Percentiles rank a stretch among this genome's conserved stretches.
These are phyloP conservation scores for Acanthoscelides obtectus DNA, from an alignment of 2,888 invertebrate genomes.

Conservation along the genomic window DNA sequence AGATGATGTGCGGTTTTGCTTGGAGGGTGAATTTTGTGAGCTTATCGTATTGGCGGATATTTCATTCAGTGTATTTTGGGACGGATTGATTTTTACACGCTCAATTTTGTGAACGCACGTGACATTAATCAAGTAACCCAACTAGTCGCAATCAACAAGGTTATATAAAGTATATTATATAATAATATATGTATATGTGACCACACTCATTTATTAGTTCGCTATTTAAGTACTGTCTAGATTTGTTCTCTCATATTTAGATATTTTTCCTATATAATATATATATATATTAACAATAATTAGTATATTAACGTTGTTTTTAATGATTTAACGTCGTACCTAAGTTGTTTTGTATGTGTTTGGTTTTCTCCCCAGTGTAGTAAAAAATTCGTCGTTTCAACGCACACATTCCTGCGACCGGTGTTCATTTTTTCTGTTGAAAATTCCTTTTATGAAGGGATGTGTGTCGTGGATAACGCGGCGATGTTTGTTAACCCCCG, in stretches of 20 bases:
- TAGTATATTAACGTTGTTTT: slow-evolving; percentile 39
- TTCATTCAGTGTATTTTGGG: background rate
- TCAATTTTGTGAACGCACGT: slow-evolving; percentile 40
- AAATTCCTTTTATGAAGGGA: slow-evolving; percentile 8
- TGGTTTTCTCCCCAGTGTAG: slow-evolving; percentile 38
- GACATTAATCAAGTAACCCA: slow-evolving; percentile 36
- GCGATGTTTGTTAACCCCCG: slow-evolving; percentile 35
- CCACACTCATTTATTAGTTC: slow-evolving; percentile 36
- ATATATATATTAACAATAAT: slow-evolving; percentile 15
- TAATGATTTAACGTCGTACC: slow-evolving; percentile 30
- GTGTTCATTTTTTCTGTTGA: slow-evolving; percentile 14
- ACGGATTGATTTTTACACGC: slow-evolving; percentile 20
- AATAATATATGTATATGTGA: slow-evolving; percentile 31
- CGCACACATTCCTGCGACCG: slow-evolving; percentile 12
- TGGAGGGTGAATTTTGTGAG: background rate
- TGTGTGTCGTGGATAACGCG: slow-evolving; percentile 22
- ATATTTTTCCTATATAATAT: slow-evolving; percentile 42
- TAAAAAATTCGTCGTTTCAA: slow-evolving; percentile 11
- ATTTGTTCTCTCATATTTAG: slow-evolving; percentile 37
- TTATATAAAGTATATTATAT: slow-evolving; percentile 31
- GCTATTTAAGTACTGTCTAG: slow-evolving; percentile 35
- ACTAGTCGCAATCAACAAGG: slow-evolving; percentile 43
- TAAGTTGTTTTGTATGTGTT: slow-evolving; percentile 43
- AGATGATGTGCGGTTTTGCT: too few species aligned
- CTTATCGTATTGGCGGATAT: background rate